phyloP scores from a whole-genome alignment of 2,888 invertebrate genomes.

The Hybos culiciformis region DNA sequence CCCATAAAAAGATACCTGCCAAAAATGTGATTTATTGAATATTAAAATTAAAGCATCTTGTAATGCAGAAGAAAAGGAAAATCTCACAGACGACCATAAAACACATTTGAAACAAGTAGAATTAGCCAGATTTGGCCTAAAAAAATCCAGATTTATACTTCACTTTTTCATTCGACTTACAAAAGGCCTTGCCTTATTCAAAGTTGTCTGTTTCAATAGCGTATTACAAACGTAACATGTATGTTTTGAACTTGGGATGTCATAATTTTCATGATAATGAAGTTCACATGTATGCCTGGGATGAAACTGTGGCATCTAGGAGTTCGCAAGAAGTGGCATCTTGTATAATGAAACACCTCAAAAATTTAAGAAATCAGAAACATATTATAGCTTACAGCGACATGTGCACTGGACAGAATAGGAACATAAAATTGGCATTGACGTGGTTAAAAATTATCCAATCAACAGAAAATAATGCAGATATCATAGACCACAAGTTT shows the following conservation, averaged over 20 bases:
- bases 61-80: too few species aligned
- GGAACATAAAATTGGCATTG: conserved; percentile 5
- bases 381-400: conserved; percentile 10
- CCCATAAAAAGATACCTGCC: too few species aligned
- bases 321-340: conserved; percentile 14
- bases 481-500: conserved; percentile 14
- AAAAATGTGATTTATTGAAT: too few species aligned
- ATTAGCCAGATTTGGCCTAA: too few species aligned
- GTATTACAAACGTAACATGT: conserved; percentile 5
- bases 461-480: conserved; percentile 9
- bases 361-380: conserved; percentile 16
- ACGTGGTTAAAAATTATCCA: conserved; percentile 9
- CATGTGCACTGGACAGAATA: conserved; percentile 12
- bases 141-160: too few species aligned
- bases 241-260: conserved; percentile 4
- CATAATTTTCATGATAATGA: conserved; percentile 2
- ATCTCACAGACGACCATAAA: too few species aligned
- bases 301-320: conserved; percentile 16
- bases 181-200: too few species aligned
- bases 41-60: too few species aligned
- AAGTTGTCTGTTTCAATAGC: too few species aligned
- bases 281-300: conserved; percentile 2
- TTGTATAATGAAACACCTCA: conserved; percentile 17
- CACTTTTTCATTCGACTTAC: too few species aligned
- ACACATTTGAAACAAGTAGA: too few species aligned